These are phyloP conservation scores for Albula glossodonta DNA, from an alignment of 2,113 vertebrate genomes.

Conservation along the genomic window DNA sequence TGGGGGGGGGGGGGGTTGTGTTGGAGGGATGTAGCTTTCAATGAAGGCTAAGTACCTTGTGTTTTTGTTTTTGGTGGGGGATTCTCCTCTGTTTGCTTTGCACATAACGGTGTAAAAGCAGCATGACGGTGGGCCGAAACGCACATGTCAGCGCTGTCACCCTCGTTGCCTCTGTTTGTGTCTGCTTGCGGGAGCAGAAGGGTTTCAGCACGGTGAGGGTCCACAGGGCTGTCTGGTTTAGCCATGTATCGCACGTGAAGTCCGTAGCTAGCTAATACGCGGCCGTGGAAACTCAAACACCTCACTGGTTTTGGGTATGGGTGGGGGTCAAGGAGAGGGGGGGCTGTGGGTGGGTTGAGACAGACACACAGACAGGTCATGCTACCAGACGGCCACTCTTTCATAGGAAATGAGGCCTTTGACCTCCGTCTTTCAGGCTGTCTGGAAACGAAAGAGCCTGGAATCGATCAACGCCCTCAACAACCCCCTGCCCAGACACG, in stretches of 20 bases:
- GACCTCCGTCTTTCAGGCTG: conserved; percentile 73
- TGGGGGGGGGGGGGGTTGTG: no score
- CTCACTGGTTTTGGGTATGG: background rate
- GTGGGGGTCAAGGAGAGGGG: no score
- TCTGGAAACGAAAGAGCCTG: conserved; percentile 74
- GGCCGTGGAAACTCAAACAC: background rate
- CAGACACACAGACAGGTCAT: conserved; percentile 12
- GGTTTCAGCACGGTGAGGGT: background rate
- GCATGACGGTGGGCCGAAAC: background rate
- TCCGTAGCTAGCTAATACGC: background rate
- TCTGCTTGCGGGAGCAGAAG: background rate
- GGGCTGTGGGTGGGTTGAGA: background rate
- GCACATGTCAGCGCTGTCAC: no score
- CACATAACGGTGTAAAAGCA: background rate
- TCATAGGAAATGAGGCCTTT: conserved; percentile 74
- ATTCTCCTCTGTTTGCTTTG: background rate
- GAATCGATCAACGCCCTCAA: conserved; percentile 65
- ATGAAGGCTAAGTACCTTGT: background rate
- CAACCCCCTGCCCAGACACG: background rate
- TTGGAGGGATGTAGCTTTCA: no score
- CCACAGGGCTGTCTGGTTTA: background rate
- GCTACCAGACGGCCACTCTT: conserved; percentile 46
- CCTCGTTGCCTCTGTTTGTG: background rate
- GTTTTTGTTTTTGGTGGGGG: background rate
- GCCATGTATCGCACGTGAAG: no score